Conservation (phyloP, 2,888 invertebrate genomes). For the Nezara viridula region DNA sequence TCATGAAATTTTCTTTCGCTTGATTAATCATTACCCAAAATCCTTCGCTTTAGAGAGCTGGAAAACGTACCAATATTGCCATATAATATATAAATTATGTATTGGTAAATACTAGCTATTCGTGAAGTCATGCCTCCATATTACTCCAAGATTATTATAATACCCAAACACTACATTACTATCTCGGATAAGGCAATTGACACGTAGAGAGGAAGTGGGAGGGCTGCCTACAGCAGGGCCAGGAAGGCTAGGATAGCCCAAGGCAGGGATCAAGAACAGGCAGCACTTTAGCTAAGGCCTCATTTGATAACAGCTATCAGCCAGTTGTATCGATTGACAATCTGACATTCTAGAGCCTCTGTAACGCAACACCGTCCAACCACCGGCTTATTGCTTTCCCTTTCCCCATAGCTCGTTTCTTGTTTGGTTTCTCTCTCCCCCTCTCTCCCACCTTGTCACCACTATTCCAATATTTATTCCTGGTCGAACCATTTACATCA, state of each 20-base stretch:
- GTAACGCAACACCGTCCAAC: neutral
- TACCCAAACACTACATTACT: too few species aligned
- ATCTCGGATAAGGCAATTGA: too few species aligned
- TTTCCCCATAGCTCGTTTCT: neutral
- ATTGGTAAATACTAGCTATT: too few species aligned
- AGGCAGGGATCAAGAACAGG: neutral
- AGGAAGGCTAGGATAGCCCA: neutral
- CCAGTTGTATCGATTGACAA: conserved; percentile 12
- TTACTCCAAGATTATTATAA: too few species aligned
- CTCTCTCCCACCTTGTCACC: too few species aligned
- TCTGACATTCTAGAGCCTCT: neutral
- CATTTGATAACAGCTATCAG: conserved; percentile 25
- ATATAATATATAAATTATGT: too few species aligned
- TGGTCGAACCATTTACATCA: neutral
- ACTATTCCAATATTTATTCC: neutral
- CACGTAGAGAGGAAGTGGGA: neutral
- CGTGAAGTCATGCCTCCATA: too few species aligned
- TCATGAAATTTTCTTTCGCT: too few species aligned
- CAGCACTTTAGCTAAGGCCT: neutral
- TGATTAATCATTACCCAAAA: too few species aligned
- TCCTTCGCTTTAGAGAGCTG: too few species aligned
- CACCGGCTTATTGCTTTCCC: neutral
- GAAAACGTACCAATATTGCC: too few species aligned
- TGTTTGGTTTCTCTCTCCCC: neutral
- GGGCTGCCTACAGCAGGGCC: too few species aligned